Evolutionary conservation across 2,888 invertebrate genomes (phyloP).

Genomic region (Xestoiulus laeticollis): DNA sequence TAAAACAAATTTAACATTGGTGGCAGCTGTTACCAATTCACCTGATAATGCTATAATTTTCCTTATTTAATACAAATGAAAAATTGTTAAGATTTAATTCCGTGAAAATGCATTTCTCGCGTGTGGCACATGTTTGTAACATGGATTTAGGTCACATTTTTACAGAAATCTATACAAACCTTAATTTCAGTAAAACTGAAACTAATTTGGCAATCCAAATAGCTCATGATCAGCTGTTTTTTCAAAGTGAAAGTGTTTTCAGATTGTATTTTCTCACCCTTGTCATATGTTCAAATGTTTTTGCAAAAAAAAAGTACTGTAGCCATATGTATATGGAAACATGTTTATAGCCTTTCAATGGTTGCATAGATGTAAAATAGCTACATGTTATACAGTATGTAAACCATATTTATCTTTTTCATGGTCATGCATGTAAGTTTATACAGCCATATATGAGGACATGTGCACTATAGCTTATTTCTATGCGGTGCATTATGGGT

Average conservation of each 20-base stretch:
- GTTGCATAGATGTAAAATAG: no score
- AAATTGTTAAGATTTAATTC: background rate
- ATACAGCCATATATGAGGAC: no score
- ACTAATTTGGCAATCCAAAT: constrained; percentile 38
- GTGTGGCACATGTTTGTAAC: background rate
- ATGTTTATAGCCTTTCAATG: no score
- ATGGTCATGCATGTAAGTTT: no score
- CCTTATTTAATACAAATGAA: constrained; percentile 28
- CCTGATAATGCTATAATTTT: background rate
- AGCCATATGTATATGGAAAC: no score
- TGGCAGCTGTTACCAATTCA: constrained; percentile 23
- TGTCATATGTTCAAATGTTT: no score
- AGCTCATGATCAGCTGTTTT: background rate
- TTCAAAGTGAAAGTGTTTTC: background rate
- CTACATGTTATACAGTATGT: no score
- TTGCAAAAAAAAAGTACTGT: no score
- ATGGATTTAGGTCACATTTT: background rate
- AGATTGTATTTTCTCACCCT: background rate
- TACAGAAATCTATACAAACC: background rate
- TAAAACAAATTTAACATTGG: background rate
- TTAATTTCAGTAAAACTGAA: constrained; percentile 3
- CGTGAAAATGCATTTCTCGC: constrained; percentile 18
- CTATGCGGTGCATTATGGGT: no score
- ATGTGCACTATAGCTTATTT: no score
- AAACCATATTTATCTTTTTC: no score